These are phyloP conservation scores for Lates calcarifer DNA, from an alignment of 2,113 vertebrate species.

Conservation along the genomic window DNA sequence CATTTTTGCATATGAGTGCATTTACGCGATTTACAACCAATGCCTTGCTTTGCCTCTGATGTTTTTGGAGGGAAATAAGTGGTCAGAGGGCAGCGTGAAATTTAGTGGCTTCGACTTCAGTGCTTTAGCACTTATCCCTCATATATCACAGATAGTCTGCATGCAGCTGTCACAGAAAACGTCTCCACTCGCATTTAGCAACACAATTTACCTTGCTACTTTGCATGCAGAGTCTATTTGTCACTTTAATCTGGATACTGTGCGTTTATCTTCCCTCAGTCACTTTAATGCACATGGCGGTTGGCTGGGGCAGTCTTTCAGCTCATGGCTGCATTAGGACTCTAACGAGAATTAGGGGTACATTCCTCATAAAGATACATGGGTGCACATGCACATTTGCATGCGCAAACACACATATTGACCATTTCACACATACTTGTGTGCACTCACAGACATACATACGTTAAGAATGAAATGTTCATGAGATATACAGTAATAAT, in stretches of 20 bases:
- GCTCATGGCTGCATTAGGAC: conserved; percentile 65
- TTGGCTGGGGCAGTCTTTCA: conserved; percentile 71
- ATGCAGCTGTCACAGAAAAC: conserved; percentile 55
- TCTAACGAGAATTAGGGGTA: conserved; percentile 57
- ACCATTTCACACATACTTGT: conserved; percentile 30
- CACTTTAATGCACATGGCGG: conserved; percentile 71
- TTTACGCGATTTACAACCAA: conserved; percentile 73
- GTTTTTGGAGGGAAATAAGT: conserved; percentile 65
- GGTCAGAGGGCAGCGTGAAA: conserved; percentile 59
- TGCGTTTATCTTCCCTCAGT: conserved; percentile 74
- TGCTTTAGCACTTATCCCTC: conserved; percentile 74
- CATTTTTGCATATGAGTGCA: conserved; percentile 61
- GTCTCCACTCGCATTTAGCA: conserved; percentile 72
- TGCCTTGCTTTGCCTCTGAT: conserved; percentile 41
- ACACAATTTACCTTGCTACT: conserved; percentile 79
- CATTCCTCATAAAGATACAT: conserved; percentile 58
- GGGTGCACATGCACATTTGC: conserved; percentile 27
- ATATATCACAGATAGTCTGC: conserved; percentile 72
- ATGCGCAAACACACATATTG: conserved; percentile 36
- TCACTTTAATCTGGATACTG: conserved; percentile 74
- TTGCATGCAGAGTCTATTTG: conserved; percentile 78
- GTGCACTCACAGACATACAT: conserved; percentile 19
- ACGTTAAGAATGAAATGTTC: conserved; percentile 18
- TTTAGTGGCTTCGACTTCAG: conserved; percentile 64
- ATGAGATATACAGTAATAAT: conserved; percentile 22